A percentile compares a stretch with the other conserved stretches of the same genome.
phyloP scores from a whole-genome alignment of 2,888 invertebrate genomes.

The Cancer borealis region DNA sequence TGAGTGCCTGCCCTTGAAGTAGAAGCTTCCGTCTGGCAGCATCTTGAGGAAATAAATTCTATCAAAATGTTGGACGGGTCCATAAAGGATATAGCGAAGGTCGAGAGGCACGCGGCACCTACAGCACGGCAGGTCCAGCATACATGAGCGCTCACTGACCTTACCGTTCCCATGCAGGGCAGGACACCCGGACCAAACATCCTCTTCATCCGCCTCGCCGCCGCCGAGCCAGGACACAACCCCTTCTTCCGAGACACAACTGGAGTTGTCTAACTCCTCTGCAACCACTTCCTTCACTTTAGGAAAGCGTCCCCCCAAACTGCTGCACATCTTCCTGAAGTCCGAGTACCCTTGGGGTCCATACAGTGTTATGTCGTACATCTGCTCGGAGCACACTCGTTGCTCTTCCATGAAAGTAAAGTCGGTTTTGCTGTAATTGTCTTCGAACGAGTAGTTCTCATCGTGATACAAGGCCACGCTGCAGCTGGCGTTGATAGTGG shows the following conservation, averaged over 20 bases:
- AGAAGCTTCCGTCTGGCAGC: not conserved
- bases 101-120: not conserved
- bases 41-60: not conserved
- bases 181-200: not conserved
- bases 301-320: conserved; percentile 22
- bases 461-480: no score
- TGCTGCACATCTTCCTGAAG: not conserved
- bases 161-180: not conserved
- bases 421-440: no score
- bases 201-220: not conserved
- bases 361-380: no score
- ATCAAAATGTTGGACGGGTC: not conserved
- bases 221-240: not conserved
- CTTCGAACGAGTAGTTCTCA: no score
- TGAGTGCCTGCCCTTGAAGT: not conserved
- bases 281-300: not conserved
- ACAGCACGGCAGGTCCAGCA: not conserved
- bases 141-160: not conserved
- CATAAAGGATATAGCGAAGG: not conserved
- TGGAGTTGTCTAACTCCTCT: not conserved
- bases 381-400: no score
- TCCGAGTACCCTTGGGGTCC: no score
- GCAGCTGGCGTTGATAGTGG: no score
- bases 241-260: not conserved
- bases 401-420: no score